Evolutionary conservation across 2,888 invertebrate genomes (phyloP).

Genomic region (Erpobdella octoculata): DNA sequence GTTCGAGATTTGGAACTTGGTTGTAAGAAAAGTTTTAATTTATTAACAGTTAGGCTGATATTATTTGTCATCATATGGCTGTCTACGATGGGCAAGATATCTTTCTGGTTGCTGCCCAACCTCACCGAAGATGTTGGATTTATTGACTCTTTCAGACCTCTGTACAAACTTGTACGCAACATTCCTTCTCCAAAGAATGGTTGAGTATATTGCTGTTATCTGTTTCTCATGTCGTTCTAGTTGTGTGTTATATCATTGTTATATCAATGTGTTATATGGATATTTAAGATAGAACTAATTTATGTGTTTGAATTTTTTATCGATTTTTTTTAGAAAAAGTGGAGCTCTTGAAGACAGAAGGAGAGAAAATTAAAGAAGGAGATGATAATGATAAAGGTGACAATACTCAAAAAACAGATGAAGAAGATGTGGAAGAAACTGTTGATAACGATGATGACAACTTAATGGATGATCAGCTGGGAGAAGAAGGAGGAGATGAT

Average conservation of each 20-base stretch:
- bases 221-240: neutral
- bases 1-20: too few relatives aligned
- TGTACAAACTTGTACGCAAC: slow-evolving; percentile 60
- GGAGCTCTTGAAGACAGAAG: slow-evolving; percentile 20
- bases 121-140: slow-evolving; percentile 97
- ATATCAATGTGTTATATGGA: neutral
- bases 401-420: neutral
- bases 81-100: slow-evolving; percentile 72
- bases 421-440: neutral
- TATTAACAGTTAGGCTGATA: slow-evolving; percentile 65
- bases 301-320: neutral
- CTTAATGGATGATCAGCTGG: neutral
- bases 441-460: slow-evolving; percentile 3
- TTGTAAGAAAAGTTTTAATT: too few relatives aligned
- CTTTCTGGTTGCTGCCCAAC: slow-evolving; percentile 97
- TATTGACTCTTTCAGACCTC: slow-evolving; percentile 94
- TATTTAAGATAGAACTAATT: neutral
- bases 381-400: neutral
- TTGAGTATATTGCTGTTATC: neutral
- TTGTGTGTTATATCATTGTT: too few relatives aligned
- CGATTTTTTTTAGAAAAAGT: neutral
- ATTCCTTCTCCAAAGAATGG: slow-evolving; percentile 10
- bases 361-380: slow-evolving; percentile 28
- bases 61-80: slow-evolving; percentile 86
- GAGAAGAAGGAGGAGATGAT: neutral